phyloP scores from a whole-genome alignment of 1,140 invertebrate genomes.

The Lutraria rhynchaena region DNA sequence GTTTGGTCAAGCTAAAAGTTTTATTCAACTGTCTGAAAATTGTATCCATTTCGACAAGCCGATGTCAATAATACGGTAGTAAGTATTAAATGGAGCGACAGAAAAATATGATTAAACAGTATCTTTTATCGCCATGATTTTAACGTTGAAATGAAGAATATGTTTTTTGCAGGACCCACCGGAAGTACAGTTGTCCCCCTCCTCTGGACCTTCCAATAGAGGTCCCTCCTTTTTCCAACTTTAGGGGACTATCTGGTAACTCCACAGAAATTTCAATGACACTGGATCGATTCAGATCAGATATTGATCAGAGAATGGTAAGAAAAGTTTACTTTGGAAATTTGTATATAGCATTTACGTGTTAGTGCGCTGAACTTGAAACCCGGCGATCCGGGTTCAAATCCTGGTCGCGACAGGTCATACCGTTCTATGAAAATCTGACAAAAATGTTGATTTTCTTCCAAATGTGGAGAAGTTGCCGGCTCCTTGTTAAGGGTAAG shows the following conservation, averaged over 20 bases:
- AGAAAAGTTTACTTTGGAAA: too few relatives aligned
- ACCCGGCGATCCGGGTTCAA: too few relatives aligned
- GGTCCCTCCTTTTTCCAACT: conserved; percentile 43
- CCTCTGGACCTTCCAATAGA: conserved; percentile 41
- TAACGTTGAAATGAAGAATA: not conserved
- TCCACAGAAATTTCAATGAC: conserved; percentile 27
- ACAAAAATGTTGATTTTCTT: too few relatives aligned
- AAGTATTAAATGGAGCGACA: not conserved
- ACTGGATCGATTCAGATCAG: conserved; percentile 26
- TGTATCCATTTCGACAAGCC: not conserved
- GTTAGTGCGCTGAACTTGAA: too few relatives aligned
- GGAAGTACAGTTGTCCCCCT: conserved; percentile 39
- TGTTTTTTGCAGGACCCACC: not conserved
- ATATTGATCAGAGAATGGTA: conserved; percentile 30
- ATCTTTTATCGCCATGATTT: too few relatives aligned
- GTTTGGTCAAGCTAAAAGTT: too few relatives aligned
- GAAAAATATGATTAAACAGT: conserved; percentile 4
- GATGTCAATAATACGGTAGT: not conserved
- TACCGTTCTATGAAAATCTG: too few relatives aligned
- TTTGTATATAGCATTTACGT: too few relatives aligned
- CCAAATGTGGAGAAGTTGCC: too few relatives aligned
- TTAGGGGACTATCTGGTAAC: conserved; percentile 16
- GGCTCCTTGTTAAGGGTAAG: too few relatives aligned
- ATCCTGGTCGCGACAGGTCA: too few relatives aligned
- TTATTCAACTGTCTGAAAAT: too few relatives aligned